Conservation (phyloP, 2,797 vertebrate genomes). For the Artibeus lituratus region DNA sequence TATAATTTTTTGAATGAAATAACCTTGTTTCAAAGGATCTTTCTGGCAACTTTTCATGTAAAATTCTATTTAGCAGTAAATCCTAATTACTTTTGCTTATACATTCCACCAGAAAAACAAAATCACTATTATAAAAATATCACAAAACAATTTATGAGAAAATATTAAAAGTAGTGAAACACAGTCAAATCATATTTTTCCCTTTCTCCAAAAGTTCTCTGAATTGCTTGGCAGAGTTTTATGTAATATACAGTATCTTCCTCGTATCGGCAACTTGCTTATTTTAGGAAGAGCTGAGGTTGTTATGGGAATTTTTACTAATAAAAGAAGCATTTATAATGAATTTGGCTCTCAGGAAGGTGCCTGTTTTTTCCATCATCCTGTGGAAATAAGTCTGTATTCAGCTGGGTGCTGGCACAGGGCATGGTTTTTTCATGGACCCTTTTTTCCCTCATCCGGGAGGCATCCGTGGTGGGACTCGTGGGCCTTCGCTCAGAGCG, state of each 20-base stretch:
- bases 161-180: neutral
- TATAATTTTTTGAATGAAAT: neutral
- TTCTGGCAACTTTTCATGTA: conserved; percentile 22
- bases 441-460: conserved; percentile 61
- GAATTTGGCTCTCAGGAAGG: conserved; percentile 49
- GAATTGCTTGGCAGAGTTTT: conserved; percentile 49
- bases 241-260: conserved; percentile 23
- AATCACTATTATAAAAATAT: neutral
- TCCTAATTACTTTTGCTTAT: neutral
- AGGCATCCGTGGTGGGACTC: conserved; percentile 18
- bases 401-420: conserved; percentile 42
- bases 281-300: conserved; percentile 61
- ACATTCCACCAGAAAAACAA: neutral
- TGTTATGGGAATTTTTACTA: conserved; percentile 65
- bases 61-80: neutral
- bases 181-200: conserved; percentile 26
- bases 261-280: conserved; percentile 50
- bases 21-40: neutral
- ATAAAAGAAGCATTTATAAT: conserved; percentile 65
- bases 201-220: conserved; percentile 16
- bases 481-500: conserved; percentile 3
- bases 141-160: neutral
- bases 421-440: conserved; percentile 42
- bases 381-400: conserved; percentile 79
- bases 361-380: conserved; percentile 58